Evolutionary conservation across 2,888 invertebrate genomes (phyloP).

Genomic region (Norana najaformis): DNA sequence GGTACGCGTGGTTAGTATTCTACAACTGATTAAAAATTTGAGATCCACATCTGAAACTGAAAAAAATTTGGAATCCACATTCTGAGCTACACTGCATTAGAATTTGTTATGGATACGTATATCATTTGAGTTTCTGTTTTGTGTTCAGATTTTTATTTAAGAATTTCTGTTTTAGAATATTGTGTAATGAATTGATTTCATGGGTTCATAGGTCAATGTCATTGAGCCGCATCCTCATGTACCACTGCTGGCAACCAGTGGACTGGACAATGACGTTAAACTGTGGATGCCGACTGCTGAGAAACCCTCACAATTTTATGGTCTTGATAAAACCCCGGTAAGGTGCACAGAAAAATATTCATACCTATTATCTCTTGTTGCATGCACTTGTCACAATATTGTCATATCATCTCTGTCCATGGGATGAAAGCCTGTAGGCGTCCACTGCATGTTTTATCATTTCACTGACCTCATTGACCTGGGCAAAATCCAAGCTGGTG

Average conservation of each 20-base stretch:
- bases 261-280: slow-evolving; percentile 87
- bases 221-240: slow-evolving; percentile 85
- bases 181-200: background rate
- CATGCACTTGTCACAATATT: no score
- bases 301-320: slow-evolving; percentile 62
- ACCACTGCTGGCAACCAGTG: slow-evolving; percentile 86
- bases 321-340: slow-evolving; percentile 63
- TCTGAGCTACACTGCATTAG: no score
- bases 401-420: no score
- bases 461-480: no score
- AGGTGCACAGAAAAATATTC: background rate
- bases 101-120: background rate
- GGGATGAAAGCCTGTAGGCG: no score
- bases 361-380: no score
- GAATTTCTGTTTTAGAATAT: background rate
- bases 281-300: slow-evolving; percentile 72
- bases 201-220: slow-evolving; percentile 77
- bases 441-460: no score
- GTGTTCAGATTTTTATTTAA: background rate
- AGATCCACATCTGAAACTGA: no score
- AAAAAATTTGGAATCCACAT: background rate
- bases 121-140: no score
- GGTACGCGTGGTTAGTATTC: no score
- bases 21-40: no score
- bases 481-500: no score